phyloP scores from a whole-genome alignment of 2,797 vertebrate species.

The Intellagama lesueurii region DNA sequence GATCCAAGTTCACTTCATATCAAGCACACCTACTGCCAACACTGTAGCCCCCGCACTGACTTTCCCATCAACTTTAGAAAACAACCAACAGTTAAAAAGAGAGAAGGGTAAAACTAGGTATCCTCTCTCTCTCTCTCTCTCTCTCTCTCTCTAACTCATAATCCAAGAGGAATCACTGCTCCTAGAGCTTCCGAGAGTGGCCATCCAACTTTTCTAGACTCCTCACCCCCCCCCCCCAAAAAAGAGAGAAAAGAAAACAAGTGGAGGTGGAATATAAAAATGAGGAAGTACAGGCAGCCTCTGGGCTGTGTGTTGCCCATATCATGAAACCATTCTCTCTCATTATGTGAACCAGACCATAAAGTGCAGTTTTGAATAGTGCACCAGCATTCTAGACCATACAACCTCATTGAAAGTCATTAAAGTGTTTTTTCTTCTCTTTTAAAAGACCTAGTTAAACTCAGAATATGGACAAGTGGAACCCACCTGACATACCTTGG shows the following conservation, averaged over 20 bases:
- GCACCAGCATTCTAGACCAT: too few relatives aligned
- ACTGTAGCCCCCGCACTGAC: too few relatives aligned
- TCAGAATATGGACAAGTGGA: too few relatives aligned
- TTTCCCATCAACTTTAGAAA: neutral
- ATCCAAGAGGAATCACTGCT: neutral
- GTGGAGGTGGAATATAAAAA: too few relatives aligned
- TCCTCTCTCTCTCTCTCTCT: neutral
- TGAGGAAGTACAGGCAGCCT: too few relatives aligned
- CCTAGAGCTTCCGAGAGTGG: neutral
- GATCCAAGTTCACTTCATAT: too few relatives aligned
- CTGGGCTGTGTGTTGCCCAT: too few relatives aligned
- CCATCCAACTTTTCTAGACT: too few relatives aligned
- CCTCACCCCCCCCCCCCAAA: too few relatives aligned
- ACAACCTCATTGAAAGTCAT: neutral
- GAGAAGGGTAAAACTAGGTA: neutral
- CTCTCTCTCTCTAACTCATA: neutral
- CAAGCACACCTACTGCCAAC: too few relatives aligned
- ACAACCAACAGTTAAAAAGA: neutral
- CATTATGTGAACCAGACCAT: neutral
- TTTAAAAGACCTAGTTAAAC: too few relatives aligned
- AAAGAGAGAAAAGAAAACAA: too few relatives aligned
- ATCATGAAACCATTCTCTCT: neutral
- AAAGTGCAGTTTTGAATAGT: neutral
- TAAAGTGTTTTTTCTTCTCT: neutral
- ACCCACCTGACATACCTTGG: neutral